These are phyloP conservation scores for Palloptera scutellata DNA, from an alignment of 2,888 invertebrate genomes.

Conservation along the genomic window DNA sequence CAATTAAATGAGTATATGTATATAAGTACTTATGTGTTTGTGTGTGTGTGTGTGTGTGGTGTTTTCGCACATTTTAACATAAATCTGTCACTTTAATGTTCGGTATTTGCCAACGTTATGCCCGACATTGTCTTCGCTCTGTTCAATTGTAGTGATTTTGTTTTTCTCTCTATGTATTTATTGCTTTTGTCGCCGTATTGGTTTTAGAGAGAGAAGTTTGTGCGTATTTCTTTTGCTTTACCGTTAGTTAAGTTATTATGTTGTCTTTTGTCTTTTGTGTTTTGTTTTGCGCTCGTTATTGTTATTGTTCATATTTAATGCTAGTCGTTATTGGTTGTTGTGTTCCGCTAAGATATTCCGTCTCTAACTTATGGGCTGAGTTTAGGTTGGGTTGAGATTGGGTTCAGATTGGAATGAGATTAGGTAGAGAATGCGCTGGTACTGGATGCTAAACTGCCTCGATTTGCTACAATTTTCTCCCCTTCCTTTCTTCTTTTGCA, in stretches of 20 bases:
- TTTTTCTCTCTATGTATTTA: constrained; percentile 19
- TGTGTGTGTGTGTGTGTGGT: constrained; percentile 14
- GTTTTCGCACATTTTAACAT: constrained; percentile 10
- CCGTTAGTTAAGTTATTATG: background rate
- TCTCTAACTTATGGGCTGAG: no score
- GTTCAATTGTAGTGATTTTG: constrained; percentile 21
- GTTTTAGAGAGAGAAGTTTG: constrained; percentile 25
- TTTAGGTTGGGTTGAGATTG: no score
- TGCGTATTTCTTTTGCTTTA: constrained; percentile 8
- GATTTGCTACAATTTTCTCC: no score
- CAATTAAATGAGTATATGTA: no score
- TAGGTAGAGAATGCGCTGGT: no score
- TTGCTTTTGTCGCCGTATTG: constrained; percentile 33
- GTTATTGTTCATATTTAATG: constrained; percentile 10
- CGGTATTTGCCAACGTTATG: constrained; percentile 1
- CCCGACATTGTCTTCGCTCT: background rate
- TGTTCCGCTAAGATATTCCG: no score
- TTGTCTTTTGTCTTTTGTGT: constrained; percentile 1
- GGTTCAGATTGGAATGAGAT: no score
- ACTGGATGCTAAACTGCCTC: no score
- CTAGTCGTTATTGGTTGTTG: background rate
- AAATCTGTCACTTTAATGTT: constrained; percentile 32
- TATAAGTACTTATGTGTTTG: constrained; percentile 26
- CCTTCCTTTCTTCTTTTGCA: no score
- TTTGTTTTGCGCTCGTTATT: background rate